Conservation (phyloP, 2,888 invertebrate species). For the Julus scandinavius region DNA sequence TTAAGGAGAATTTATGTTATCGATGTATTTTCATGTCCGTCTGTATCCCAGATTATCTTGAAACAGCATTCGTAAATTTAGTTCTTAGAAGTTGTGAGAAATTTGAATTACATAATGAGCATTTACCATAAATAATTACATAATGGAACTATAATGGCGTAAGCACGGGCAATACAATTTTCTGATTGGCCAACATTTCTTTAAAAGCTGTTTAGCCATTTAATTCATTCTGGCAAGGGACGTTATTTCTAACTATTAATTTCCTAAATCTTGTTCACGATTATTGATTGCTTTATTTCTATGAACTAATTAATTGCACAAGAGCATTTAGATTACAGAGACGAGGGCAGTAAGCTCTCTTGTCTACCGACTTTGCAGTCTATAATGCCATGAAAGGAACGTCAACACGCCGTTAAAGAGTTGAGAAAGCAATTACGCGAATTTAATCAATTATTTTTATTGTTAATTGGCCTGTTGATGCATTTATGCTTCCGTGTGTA, state of each 20-base stretch:
- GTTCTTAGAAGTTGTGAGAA: no score
- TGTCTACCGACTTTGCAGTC: background rate
- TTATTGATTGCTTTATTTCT: constrained; percentile 23
- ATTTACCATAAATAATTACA: background rate
- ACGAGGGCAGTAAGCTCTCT: background rate
- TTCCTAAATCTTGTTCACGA: background rate
- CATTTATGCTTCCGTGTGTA: background rate
- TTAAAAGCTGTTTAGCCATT: background rate
- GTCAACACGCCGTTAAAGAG: background rate
- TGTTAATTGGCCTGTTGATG: background rate
- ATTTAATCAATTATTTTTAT: background rate
- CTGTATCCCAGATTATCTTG: no score
- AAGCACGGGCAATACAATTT: background rate
- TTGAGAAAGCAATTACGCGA: background rate
- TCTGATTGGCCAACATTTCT: background rate
- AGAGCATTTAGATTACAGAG: background rate
- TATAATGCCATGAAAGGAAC: background rate
- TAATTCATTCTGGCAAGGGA: no score
- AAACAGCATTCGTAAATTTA: no score
- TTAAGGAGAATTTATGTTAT: no score
- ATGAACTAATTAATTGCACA: background rate
- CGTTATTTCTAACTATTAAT: background rate
- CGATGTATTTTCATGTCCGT: no score
- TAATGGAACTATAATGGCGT: background rate
- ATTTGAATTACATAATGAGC: background rate